Conservation (phyloP, 2,888 invertebrate genomes). For the Lasiommata megera region DNA sequence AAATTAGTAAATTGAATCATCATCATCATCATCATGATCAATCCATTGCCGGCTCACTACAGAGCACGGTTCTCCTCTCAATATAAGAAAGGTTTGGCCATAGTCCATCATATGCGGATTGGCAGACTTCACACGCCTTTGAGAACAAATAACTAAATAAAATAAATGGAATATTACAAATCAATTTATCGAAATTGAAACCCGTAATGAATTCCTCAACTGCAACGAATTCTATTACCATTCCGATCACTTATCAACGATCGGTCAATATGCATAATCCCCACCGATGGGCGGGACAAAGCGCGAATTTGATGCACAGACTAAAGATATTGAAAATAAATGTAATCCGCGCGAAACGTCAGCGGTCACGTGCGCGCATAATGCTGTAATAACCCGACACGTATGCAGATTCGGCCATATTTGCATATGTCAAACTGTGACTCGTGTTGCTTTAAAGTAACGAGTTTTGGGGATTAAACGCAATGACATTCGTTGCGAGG, state of each 20-base stretch:
- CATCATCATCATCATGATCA: no score
- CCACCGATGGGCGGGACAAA: constrained; percentile 1
- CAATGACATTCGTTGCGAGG: constrained; percentile 3
- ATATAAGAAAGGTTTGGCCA: no score
- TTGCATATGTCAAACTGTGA: constrained; percentile 39
- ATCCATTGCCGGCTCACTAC: no score
- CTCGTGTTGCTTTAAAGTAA: constrained; percentile 25
- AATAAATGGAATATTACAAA: neutral
- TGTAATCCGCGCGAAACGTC: constrained; percentile 63
- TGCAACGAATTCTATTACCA: constrained; percentile 9
- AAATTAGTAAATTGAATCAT: no score
- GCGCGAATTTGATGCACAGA: constrained; percentile 13
- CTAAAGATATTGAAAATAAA: constrained; percentile 61
- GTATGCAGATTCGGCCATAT: constrained; percentile 60
- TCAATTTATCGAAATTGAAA: no score
- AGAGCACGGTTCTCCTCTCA: no score
- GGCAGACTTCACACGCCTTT: no score
- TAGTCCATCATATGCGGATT: no score
- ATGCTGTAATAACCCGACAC: constrained; percentile 24
- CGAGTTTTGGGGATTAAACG: constrained; percentile 34
- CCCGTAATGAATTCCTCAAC: constrained; percentile 5
- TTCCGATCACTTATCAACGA: constrained; percentile 3
- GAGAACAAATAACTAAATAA: neutral
- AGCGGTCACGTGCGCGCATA: constrained; percentile 50
- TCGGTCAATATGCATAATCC: constrained; percentile 16